Conservation (phyloP, 2,797 vertebrate species). For the Choloepus didactylus region DNA sequence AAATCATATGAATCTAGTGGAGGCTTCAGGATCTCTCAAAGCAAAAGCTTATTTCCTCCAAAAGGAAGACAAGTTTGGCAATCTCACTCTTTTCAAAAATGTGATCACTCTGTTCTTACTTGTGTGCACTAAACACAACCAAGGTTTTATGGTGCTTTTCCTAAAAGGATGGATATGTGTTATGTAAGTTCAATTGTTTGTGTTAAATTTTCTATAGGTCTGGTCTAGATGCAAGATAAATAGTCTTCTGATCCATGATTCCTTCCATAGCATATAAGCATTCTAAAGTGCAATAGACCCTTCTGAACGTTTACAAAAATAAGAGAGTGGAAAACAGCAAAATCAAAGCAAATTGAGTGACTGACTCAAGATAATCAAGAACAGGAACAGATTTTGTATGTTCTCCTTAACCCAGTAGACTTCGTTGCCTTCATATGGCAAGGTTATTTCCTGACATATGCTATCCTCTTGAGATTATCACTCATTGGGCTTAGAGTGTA, state of each 20-base stretch:
- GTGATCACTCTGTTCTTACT: not conserved
- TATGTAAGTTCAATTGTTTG: not conserved
- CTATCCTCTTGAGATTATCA: not conserved
- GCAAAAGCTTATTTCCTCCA: not conserved
- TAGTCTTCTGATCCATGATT: not conserved
- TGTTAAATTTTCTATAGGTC: not conserved
- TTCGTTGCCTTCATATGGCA: not conserved
- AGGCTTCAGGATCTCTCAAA: not conserved
- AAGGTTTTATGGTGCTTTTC: conserved; percentile 11
- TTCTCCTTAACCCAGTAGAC: not conserved
- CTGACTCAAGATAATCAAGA: not conserved
- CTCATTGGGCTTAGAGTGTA: not conserved
- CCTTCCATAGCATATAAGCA: conserved; percentile 26
- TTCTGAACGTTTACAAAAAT: conserved; percentile 33
- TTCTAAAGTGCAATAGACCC: conserved; percentile 26
- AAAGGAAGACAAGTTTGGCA: conserved; percentile 3
- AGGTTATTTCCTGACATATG: not conserved
- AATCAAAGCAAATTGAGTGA: conserved; percentile 38
- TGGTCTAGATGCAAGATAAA: not conserved
- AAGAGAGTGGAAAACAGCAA: not conserved
- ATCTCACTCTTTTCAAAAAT: conserved; percentile 27
- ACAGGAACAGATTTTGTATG: not conserved
- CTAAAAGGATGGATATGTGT: conserved; percentile 14
- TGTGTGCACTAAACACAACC: not conserved
- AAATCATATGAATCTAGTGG: not conserved